Base-by-base conservation (phyloP, 2,797 vertebrate genomes). In the Agapornis canus region DNA sequence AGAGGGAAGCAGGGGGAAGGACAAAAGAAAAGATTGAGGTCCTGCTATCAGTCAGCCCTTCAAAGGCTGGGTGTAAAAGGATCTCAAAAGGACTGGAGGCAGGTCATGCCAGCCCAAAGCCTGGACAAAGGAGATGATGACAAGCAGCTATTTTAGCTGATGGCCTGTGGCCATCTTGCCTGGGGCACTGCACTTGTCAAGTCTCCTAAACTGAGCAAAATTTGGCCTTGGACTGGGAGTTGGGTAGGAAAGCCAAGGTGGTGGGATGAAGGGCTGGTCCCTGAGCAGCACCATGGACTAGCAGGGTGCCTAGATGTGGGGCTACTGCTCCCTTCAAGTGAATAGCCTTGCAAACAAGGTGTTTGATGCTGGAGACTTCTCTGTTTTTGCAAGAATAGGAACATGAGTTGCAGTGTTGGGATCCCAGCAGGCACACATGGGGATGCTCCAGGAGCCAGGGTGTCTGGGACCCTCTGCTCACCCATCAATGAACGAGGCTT, bases 71-170 rank as follows among this genome's bases (percentile, higher is more conserved):
- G 6, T 81, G 79, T 92, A 90, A 96, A 96, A 92, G 59, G 80
- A 92, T 94, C 86, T 90, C 69, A n/a, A 73, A 70, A 80, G 39
- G 71, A 91, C 31, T 0, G 1, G 37, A 65, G 80, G 54, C 32
- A 84, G 63, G 56, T 90, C 70, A 48, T 91, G 82, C 91, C 81
- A 90, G 69, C 72, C 35, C 2, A 7, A 80, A 84, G 80, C 59
- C 85, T 2, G 49, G 92, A 94, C 96, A 97, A 97, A 97, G 82
- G 94, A 97, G 93, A 96, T 92, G 91, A 93, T 96, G 96, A 97
- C 95, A 96, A 96, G 94, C 48, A 94, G 86, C 51, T 96, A 95
- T 97, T 97, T 96, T 73, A 93, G 91, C 89, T 48, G 68, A 72
- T 97, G 96, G 91, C 83, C 68, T 43, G 59, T 56, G 94, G 92